Percentiles rank a stretch among this genome's conserved stretches.
phyloP scores from a whole-genome alignment of 2,113 vertebrate species.

The Barnardius zonarius region DNA sequence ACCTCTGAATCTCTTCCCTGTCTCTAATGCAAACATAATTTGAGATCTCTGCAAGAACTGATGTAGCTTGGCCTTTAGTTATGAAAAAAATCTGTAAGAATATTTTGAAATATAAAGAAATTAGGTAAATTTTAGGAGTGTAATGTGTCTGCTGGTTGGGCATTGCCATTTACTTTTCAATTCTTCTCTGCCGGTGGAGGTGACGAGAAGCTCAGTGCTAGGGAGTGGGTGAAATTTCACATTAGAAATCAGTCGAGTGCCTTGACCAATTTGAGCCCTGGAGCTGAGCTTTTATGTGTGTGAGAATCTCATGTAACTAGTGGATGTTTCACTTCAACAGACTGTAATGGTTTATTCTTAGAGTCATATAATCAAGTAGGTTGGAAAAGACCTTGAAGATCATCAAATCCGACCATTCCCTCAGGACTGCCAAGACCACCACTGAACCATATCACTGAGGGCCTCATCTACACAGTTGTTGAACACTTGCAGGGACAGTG shows the following conservation, averaged over 20 bases:
- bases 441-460: not conserved
- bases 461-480: not conserved
- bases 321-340: not conserved
- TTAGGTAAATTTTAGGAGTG: fast-evolving
- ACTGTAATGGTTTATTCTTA: not conserved
- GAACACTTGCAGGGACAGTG: not conserved
- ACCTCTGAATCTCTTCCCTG: fast-evolving
- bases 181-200: not conserved
- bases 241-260: fast-evolving
- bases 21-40: fast-evolving
- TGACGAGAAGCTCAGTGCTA: not conserved
- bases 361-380: not conserved
- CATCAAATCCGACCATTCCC: not conserved
- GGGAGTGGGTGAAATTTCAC: not conserved
- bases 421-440: not conserved
- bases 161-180: not conserved
- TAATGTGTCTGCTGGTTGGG: not conserved
- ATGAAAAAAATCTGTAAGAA: fast-evolving
- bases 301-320: not conserved
- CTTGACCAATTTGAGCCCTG: not conserved
- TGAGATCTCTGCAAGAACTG: not conserved
- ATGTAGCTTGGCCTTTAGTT: not conserved
- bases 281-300: not conserved
- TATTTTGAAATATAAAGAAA: not conserved
- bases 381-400: not conserved